phyloP scores from a whole-genome alignment of 2,797 vertebrate genomes.

The Acipenser ruthenus region DNA sequence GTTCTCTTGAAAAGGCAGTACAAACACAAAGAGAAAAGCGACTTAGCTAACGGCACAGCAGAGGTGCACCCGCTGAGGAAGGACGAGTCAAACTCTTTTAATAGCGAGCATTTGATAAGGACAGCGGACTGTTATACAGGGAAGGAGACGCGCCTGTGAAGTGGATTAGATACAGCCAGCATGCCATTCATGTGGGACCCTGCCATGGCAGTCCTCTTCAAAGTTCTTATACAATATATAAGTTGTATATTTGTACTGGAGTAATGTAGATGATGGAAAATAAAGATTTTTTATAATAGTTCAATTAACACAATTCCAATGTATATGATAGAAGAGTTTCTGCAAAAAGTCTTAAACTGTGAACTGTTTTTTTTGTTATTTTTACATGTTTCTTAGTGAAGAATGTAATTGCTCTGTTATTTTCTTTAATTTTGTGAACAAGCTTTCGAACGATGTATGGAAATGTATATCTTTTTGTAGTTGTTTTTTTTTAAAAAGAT shows the following conservation, averaged over 20 bases:
- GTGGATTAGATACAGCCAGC: constrained; percentile 2
- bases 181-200: constrained; percentile 34
- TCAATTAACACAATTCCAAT: constrained; percentile 34
- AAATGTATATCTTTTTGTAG: too few species aligned
- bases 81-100: constrained; percentile 43
- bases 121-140: constrained; percentile 42
- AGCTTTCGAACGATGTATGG: background rate
- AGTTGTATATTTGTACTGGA: constrained; percentile 42
- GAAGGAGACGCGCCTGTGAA: constrained; percentile 55
- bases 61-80: constrained; percentile 53
- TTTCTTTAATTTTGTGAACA: constrained; percentile 12
- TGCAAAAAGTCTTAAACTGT: constrained; percentile 24
- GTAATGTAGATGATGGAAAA: constrained; percentile 35
- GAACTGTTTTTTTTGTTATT: constrained; percentile 7
- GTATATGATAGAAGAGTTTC: constrained; percentile 34
- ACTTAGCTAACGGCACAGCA: constrained; percentile 37
- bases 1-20: constrained; percentile 47
- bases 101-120: constrained; percentile 40
- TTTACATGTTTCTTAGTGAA: background rate
- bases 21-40: constrained; percentile 35
- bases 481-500: too few species aligned
- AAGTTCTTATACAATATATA: constrained; percentile 36
- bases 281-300: constrained; percentile 38
- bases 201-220: constrained; percentile 27
- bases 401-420: background rate